A percentile compares a stretch with the other conserved stretches of the same genome.
Conservation (phyloP, 1,140 invertebrate species). For the Leucophenga varia region DNA sequence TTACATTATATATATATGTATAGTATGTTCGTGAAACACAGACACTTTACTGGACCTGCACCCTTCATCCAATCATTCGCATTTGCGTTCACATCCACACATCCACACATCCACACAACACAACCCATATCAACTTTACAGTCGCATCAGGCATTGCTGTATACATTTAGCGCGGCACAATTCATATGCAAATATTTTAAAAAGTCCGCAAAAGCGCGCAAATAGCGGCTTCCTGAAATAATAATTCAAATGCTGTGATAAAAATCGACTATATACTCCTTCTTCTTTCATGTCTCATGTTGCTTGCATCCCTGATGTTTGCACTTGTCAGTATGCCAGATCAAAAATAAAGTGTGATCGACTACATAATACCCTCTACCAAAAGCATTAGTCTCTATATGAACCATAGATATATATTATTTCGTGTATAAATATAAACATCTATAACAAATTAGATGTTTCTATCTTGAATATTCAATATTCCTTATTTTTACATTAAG, state of each 20-base stretch:
- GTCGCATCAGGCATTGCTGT: conserved; percentile 17
- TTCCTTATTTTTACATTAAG: too few relatives aligned
- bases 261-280: conserved; percentile 50
- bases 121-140: conserved; percentile 2
- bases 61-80: neutral
- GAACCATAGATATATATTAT: too few relatives aligned
- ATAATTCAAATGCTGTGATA: conserved; percentile 55
- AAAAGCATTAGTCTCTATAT: too few relatives aligned
- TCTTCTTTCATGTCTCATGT: too few relatives aligned
- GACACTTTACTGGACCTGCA: neutral
- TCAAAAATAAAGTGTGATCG: too few relatives aligned
- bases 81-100: neutral
- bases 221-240: conserved; percentile 56
- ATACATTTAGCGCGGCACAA: conserved; percentile 18
- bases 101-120: neutral
- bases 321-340: too few relatives aligned
- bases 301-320: too few relatives aligned
- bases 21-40: neutral
- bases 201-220: conserved; percentile 52
- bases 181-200: conserved; percentile 52
- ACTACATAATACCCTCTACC: too few relatives aligned
- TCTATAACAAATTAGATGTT: too few relatives aligned
- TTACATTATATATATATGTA: too few relatives aligned
- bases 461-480: too few relatives aligned
- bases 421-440: too few relatives aligned